Evolutionary conservation across 2,888 invertebrate species (phyloP).

Genomic region (Odontomyia ornata): DNA sequence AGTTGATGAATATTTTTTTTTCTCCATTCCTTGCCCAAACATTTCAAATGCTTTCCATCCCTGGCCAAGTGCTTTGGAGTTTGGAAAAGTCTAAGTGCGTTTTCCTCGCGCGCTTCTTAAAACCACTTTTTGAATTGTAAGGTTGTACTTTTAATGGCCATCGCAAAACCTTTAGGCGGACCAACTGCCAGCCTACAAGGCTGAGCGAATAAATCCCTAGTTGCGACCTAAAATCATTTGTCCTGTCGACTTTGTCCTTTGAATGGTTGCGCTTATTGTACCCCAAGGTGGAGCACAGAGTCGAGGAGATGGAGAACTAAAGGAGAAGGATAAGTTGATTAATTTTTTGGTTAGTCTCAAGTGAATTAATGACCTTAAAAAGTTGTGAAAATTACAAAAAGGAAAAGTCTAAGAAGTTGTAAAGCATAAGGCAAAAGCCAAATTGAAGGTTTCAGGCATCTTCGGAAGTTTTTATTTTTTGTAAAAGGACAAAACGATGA

Average conservation of each 20-base stretch:
- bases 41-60: background rate
- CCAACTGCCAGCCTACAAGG: background rate
- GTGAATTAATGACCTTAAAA: slow-evolving; percentile 44
- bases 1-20: slow-evolving; percentile 14
- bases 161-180: background rate
- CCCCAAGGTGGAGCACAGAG: background rate
- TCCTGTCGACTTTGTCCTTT: background rate
- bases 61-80: background rate
- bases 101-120: background rate
- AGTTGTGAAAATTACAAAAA: slow-evolving; percentile 31
- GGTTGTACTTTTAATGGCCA: slow-evolving; percentile 1
- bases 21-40: too few species aligned
- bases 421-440: too few species aligned
- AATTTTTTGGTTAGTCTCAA: slow-evolving; percentile 36
- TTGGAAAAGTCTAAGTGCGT: background rate
- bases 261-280: background rate
- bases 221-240: background rate
- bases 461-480: too few species aligned
- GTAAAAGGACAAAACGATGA: too few species aligned
- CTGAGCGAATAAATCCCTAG: background rate
- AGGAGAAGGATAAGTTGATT: slow-evolving; percentile 34
- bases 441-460: too few species aligned
- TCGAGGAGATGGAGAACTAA: background rate
- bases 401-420: background rate
- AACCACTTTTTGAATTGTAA: slow-evolving; percentile 1